A percentile compares a stretch with the other conserved stretches of the same genome.
phyloP scores from a whole-genome alignment of 2,888 invertebrate genomes.

The Rhingia rostrata region DNA sequence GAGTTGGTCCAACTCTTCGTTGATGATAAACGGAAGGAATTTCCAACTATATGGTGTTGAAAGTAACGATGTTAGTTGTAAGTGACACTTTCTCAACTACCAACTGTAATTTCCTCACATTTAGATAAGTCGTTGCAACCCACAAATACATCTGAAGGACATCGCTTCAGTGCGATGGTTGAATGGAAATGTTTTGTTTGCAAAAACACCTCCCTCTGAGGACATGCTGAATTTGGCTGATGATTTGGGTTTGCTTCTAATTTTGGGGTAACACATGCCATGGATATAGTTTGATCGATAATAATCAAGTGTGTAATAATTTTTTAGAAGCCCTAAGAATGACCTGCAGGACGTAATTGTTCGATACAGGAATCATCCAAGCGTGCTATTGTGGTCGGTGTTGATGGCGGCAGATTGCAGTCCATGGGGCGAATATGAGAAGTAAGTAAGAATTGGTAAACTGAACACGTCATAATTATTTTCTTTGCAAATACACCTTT shows the following conservation, averaged over 20 bases:
- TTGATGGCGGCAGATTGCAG: neutral
- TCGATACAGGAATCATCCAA: constrained; percentile 50
- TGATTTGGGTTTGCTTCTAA: constrained; percentile 41
- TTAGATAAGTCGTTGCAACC: constrained; percentile 34
- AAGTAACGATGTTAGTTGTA: constrained; percentile 25
- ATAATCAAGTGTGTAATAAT: neutral
- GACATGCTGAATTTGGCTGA: constrained; percentile 52
- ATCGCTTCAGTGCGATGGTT: constrained; percentile 48
- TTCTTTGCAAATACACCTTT: too few species aligned
- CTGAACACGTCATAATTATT: neutral
- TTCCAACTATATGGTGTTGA: constrained; percentile 39
- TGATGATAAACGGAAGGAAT: constrained; percentile 39
- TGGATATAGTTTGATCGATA: neutral
- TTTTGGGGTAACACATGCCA: constrained; percentile 34
- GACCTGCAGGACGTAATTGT: constrained; percentile 21
- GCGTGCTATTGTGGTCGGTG: constrained; percentile 54
- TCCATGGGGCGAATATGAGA: constrained; percentile 4
- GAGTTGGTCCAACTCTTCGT: constrained; percentile 42
- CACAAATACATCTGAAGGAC: constrained; percentile 28
- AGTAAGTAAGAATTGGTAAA: constrained; percentile 19
- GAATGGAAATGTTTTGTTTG: constrained; percentile 37
- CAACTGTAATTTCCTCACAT: neutral
- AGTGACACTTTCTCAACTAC: neutral
- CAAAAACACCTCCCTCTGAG: constrained; percentile 24
- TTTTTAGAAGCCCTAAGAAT: constrained; percentile 45